Base-by-base conservation (phyloP, 1,140 invertebrate species). In the Planococcus citri region DNA sequence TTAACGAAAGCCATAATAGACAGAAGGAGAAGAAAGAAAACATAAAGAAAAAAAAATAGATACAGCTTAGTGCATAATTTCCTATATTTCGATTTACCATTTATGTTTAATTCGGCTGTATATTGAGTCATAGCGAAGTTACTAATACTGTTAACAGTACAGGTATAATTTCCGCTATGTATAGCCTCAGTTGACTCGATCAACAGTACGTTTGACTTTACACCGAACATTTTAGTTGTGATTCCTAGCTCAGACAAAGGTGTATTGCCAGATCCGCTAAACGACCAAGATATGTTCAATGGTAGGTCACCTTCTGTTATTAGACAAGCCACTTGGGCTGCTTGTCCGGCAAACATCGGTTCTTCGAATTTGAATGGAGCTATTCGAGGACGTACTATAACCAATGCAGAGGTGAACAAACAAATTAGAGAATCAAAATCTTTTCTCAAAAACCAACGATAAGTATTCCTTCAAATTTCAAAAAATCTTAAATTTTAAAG, bases 151-250 rank as follows among this genome's bases (percentile, higher is more conserved):
- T 74, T 74, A 0, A 78, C 80, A 12, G 69, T 14, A 74, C 82
- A 83, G 6, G 79, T 79, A 72, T 82, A 83, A 71, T 80, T 79
- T 27, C 83, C 83, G 24, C 79, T 74, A 73, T 83, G 81, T 69
- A 71, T 29, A 12, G 72, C 72, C 10, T 69, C 70, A 1, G 73
- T 60, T 6, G 72, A 82, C 33, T 86, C 84, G 73, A 89, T 88
- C 38, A 85, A 85, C 71, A 95, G 78, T 74, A 90, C 80, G 69
- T 85, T 87, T 76, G 80, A 71, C 72, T 86, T 87, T 74, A 84
- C 83, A 68, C 88, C 87, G 74, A 88, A 78, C 77, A 84, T 85
- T 10, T 75, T 76, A 20, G 77, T 77, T 0, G 73, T 72, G 29
- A 81, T 76, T 61, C 76, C 75, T 21, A 71, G 58, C n/a, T 68